Conservation (phyloP, 2,888 invertebrate species). For the Lagria hirta region DNA sequence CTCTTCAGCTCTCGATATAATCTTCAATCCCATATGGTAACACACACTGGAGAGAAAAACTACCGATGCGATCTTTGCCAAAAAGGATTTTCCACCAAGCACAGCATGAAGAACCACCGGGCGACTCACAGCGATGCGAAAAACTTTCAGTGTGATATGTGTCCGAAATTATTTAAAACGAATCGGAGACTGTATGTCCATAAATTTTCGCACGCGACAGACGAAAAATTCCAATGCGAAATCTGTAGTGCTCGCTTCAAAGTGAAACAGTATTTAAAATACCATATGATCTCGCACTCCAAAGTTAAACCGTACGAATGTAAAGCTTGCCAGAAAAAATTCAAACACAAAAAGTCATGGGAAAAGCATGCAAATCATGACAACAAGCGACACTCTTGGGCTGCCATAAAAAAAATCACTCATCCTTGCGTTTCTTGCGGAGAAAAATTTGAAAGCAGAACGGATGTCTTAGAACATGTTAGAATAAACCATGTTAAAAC, state of each 20-base stretch:
- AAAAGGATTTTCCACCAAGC: conserved; percentile 40
- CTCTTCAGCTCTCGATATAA: conserved; percentile 43
- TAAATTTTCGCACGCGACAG: conserved; percentile 52
- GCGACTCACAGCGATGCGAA: conserved; percentile 39
- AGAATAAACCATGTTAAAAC: conserved; percentile 8
- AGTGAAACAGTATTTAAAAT: conserved; percentile 59
- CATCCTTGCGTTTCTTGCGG: conserved; percentile 3
- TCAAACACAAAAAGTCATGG: conserved; percentile 44
- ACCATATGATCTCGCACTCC: conserved; percentile 61
- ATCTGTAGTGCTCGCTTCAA: conserved; percentile 58
- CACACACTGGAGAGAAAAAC: conserved; percentile 42
- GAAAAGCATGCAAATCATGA: conserved; percentile 36
- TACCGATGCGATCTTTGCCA: conserved; percentile 40
- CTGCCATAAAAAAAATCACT: conserved; percentile 3
- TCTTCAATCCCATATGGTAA: conserved; percentile 41
- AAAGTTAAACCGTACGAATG: conserved; percentile 59
- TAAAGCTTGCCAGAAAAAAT: conserved; percentile 55
- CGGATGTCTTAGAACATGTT: conserved; percentile 12
- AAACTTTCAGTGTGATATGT: conserved; percentile 39
- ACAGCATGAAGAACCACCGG: conserved; percentile 40
- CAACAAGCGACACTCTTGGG: not conserved
- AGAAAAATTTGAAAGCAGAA: conserved; percentile 2
- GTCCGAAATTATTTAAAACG: conserved; percentile 42
- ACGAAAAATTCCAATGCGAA: conserved; percentile 57
- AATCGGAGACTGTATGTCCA: conserved; percentile 42